Percentiles rank a stretch among this genome's conserved stretches.
Conservation (phyloP, 1,140 invertebrate species). For the Potamilus streckersoni region DNA sequence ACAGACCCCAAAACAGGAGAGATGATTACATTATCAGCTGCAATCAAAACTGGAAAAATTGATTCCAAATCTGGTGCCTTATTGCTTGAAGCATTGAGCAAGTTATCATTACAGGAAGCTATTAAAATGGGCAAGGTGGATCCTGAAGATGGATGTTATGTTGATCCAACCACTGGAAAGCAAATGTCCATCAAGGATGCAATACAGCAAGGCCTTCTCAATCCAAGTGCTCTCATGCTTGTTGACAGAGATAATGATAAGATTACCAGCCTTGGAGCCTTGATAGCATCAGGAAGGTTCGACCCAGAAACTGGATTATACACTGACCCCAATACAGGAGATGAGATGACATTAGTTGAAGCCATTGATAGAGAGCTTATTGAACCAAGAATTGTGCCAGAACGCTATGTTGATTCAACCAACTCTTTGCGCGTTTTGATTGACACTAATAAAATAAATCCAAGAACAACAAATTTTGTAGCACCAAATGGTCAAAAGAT, state of each 20-base stretch:
- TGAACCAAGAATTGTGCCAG: conserved; percentile 44
- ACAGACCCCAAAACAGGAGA: conserved; percentile 40
- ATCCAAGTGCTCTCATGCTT: conserved; percentile 54
- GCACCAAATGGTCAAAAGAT: conserved; percentile 56
- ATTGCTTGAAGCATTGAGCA: conserved; percentile 76
- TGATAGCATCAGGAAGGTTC: conserved; percentile 69
- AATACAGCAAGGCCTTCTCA: conserved; percentile 41
- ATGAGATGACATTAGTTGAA: conserved; percentile 79
- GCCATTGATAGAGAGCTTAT: conserved; percentile 84
- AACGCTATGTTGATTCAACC: conserved; percentile 50
- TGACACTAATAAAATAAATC: conserved; percentile 56
- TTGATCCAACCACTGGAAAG: conserved; percentile 42
- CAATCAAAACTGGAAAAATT: conserved; percentile 50
- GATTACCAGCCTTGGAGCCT: conserved; percentile 47
- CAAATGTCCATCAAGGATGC: conserved; percentile 71
- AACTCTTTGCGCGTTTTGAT: conserved; percentile 56
- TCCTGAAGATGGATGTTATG: conserved; percentile 46
- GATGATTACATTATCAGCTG: conserved; percentile 41
- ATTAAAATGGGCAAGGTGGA: conserved; percentile 78
- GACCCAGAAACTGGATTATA: conserved; percentile 79
- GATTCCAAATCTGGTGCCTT: conserved; percentile 70
- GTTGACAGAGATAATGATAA: conserved; percentile 54
- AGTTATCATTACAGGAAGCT: conserved; percentile 74
- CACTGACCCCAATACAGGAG: conserved; percentile 78
- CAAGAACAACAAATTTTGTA: conserved; percentile 56